These are phyloP conservation scores for Drosophila suboccidentalis DNA, from an alignment of 2,888 invertebrate species.

Conservation along the genomic window DNA sequence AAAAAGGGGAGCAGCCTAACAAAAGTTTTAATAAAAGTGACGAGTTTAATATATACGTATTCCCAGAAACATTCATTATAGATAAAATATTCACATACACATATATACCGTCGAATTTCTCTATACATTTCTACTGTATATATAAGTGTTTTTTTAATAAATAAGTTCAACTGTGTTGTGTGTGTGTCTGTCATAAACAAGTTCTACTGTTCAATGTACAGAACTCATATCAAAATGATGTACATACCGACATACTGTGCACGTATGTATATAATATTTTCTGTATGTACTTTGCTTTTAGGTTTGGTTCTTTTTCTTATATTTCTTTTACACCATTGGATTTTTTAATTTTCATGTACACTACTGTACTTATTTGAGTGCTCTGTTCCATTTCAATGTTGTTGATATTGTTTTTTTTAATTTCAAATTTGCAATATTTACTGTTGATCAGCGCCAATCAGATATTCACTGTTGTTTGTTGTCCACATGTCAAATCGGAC, in stretches of 20 bases:
- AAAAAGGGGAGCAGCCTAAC: conserved; percentile 25
- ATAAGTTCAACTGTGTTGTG: conserved; percentile 7
- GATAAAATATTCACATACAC: conserved; percentile 2
- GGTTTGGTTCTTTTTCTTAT: conserved; percentile 30
- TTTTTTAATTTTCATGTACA: conserved; percentile 49
- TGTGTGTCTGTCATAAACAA: conserved; percentile 15
- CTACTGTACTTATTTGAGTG: conserved; percentile 57
- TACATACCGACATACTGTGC: conserved; percentile 13
- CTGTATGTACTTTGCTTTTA: conserved; percentile 43
- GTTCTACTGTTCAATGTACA: conserved; percentile 48
- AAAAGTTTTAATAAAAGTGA: conserved; percentile 20
- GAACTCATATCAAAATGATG: conserved; percentile 54
- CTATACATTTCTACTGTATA: too few species aligned
- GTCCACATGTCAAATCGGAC: conserved; percentile 64
- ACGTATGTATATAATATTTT: conserved; percentile 19
- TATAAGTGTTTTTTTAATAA: not conserved
- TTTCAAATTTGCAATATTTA: conserved; percentile 14
- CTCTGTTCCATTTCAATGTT: conserved; percentile 12
- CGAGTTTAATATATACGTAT: conserved; percentile 7
- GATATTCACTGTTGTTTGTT: conserved; percentile 52
- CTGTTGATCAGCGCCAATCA: conserved; percentile 41
- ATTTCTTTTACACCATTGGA: conserved; percentile 31
- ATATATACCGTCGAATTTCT: not conserved
- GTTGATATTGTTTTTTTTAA: conserved; percentile 2
- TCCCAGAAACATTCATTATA: not conserved